Evolutionary conservation across 2,113 vertebrate genomes (phyloP).

Genomic region (Passer domesticus): DNA sequence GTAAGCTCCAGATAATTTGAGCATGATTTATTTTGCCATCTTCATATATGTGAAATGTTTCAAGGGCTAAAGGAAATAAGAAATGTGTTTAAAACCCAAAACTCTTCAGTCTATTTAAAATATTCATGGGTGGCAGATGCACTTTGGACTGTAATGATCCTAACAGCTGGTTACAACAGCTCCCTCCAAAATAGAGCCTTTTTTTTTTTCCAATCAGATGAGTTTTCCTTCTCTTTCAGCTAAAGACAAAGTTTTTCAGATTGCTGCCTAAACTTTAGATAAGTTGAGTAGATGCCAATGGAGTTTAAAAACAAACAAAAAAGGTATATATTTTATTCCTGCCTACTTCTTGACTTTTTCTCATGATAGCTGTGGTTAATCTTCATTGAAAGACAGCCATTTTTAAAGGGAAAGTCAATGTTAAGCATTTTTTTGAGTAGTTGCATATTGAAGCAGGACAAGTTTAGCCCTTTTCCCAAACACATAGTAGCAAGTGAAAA

Average conservation of each 20-base stretch:
- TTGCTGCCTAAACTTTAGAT: background rate
- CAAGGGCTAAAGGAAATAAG: conserved; percentile 6
- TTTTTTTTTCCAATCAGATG: background rate
- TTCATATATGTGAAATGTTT: background rate
- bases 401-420: background rate
- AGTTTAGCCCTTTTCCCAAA: background rate
- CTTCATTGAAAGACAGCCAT: background rate
- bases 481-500: rapidly evolving
- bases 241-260: background rate
- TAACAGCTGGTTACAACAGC: background rate
- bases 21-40: background rate
- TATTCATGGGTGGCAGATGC: background rate
- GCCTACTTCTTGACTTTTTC: background rate
- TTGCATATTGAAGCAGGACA: background rate
- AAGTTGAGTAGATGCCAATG: background rate
- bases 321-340: background rate
- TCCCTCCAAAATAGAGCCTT: background rate
- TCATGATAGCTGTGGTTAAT: background rate
- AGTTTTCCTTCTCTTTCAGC: background rate
- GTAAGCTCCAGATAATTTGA: background rate
- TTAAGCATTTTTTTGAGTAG: background rate
- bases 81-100: background rate
- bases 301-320: background rate
- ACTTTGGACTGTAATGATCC: background rate
- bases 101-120: background rate